These are phyloP conservation scores for Lysandra coridon DNA, from an alignment of 2,888 invertebrate genomes.

Conservation along the genomic window DNA sequence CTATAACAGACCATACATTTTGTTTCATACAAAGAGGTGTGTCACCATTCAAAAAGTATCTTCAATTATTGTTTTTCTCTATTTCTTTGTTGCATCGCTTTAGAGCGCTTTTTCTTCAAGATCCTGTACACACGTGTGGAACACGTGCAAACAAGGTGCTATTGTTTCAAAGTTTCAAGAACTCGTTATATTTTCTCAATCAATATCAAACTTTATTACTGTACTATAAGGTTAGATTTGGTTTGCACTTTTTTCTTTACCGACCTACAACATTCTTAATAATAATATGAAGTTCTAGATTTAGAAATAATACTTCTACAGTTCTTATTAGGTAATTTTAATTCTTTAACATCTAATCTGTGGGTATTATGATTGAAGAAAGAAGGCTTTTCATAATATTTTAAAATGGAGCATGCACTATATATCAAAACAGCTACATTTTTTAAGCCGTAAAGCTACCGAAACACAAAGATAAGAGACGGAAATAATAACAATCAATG, in stretches of 20 bases:
- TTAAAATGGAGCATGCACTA: too few species aligned
- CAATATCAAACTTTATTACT: constrained; percentile 33
- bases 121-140: constrained; percentile 52
- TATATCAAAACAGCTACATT: too few species aligned
- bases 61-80: not conserved
- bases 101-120: constrained; percentile 11
- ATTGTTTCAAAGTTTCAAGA: constrained; percentile 51
- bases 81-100: constrained; percentile 8
- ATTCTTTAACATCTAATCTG: not conserved
- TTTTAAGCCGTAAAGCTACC: too few species aligned
- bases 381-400: too few species aligned
- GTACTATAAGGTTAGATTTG: constrained; percentile 27
- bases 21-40: constrained; percentile 18
- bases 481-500: too few species aligned
- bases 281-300: not conserved
- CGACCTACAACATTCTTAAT: constrained; percentile 34
- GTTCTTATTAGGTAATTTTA: not conserved
- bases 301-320: not conserved
- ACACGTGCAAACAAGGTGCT: constrained; percentile 59
- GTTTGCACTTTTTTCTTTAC: not conserved
- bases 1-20: not conserved
- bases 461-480: too few species aligned
- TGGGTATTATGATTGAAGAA: not conserved
- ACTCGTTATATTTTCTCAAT: constrained; percentile 34
- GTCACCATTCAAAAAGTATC: not conserved